Percentiles rank a stretch among this genome's conserved stretches.
Evolutionary conservation across 2,797 vertebrate species (phyloP).

Genomic region (Glyptemys insculpta): DNA sequence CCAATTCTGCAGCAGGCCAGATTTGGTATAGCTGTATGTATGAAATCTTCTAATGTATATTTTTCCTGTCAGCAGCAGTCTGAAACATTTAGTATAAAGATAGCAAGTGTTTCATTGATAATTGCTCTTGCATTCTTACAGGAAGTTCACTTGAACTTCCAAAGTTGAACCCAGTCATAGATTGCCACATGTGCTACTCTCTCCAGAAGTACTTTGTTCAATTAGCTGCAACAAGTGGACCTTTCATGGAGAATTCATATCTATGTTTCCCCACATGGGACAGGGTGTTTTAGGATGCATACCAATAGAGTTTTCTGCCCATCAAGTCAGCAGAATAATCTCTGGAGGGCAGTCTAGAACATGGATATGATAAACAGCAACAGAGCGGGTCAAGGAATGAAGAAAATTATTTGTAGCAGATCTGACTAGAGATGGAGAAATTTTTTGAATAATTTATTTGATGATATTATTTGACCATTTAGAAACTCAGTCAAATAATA

Average conservation of each 20-base stretch:
- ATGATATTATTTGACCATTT: rapidly evolving
- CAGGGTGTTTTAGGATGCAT: background rate
- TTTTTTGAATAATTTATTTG: background rate
- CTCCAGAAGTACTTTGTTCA: background rate
- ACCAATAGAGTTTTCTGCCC: background rate
- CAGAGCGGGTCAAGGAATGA: background rate
- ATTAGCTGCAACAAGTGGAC: background rate
- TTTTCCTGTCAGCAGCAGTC: background rate
- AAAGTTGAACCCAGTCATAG: rapidly evolving
- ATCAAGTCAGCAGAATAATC: background rate
- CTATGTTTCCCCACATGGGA: background rate
- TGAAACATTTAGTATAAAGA: background rate
- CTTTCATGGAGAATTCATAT: background rate
- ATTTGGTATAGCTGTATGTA: background rate
- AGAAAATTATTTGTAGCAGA: background rate
- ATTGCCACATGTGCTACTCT: background rate
- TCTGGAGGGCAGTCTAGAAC: rapidly evolving
- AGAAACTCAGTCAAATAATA: rapidly evolving
- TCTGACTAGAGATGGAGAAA: rapidly evolving
- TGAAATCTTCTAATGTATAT: background rate
- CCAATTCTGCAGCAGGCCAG: background rate
- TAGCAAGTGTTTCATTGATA: background rate
- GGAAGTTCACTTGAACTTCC: background rate
- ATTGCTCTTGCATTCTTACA: background rate
- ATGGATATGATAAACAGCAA: background rate